These are phyloP conservation scores for Nanorana parkeri DNA, from an alignment of 2,113 vertebrate species.

Conservation along the genomic window DNA sequence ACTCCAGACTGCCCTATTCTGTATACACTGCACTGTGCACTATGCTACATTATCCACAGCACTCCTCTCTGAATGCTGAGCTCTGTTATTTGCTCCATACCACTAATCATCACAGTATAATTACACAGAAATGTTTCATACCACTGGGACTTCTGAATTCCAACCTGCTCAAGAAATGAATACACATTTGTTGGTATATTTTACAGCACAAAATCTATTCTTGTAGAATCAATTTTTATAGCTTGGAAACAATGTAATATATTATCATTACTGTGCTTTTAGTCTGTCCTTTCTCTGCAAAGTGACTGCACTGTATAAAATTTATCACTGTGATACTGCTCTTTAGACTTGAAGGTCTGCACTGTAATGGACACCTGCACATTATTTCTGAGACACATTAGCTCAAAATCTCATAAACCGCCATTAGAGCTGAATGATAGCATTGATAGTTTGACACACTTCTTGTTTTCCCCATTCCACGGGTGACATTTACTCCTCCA, in stretches of 20 bases:
- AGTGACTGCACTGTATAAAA: neutral
- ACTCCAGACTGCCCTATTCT: no score
- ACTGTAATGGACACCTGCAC: slow-evolving; percentile 15
- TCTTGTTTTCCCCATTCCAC: neutral
- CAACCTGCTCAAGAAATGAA: no score
- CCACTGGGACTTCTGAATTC: no score
- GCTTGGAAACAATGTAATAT: slow-evolving; percentile 7
- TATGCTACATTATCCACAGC: no score
- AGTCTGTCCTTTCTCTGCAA: slow-evolving; percentile 9
- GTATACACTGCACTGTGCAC: no score
- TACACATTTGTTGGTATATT: no score
- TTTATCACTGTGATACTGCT: slow-evolving; percentile 19
- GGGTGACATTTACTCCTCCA: slow-evolving; percentile 16
- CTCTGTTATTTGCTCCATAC: no score
- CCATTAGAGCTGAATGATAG: slow-evolving; percentile 21
- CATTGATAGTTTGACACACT: slow-evolving; percentile 38
- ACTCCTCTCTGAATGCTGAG: no score
- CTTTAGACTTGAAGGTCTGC: slow-evolving; percentile 36
- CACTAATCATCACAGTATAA: no score
- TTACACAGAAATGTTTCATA: no score
- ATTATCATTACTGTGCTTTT: slow-evolving; percentile 11
- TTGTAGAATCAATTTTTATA: neutral
- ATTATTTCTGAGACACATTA: slow-evolving; percentile 36
- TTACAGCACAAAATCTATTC: neutral
- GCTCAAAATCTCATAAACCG: slow-evolving; percentile 28